Evolutionary conservation across 2,113 vertebrate genomes (phyloP).

Genomic region (Erinaceus europaeus): DNA sequence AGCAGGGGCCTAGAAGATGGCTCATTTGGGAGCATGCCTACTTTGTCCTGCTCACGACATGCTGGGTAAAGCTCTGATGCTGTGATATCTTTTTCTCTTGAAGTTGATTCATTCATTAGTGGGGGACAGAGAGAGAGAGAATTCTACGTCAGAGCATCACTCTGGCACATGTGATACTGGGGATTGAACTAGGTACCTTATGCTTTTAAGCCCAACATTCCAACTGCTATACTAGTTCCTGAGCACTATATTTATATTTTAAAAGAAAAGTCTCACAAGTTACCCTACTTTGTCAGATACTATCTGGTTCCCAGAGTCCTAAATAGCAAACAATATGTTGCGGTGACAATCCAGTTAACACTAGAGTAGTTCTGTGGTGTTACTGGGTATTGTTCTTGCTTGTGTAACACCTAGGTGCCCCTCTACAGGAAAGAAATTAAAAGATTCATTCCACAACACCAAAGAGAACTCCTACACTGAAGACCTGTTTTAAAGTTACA

Average conservation of each 20-base stretch:
- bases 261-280: no score
- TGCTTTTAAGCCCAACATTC: no score
- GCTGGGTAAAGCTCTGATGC: no score
- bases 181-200: background rate
- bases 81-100: no score
- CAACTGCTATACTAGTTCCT: no score
- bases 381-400: background rate
- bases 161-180: background rate
- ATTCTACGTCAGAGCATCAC: background rate
- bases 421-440: fast-evolving
- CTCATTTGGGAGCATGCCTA: no score
- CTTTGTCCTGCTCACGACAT: no score
- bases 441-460: background rate
- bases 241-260: background rate
- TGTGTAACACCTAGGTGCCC: background rate
- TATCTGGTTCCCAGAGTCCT: background rate
- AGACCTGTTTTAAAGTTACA: background rate
- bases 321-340: background rate
- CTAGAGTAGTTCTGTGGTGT: background rate
- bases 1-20: no score
- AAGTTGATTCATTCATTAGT: no score
- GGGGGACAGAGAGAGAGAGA: no score
- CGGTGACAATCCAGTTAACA: background rate
- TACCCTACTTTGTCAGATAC: no score
- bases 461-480: background rate